Evolutionary conservation across 2,113 vertebrate species (phyloP).

Genomic region (Cisticola juncidis): DNA sequence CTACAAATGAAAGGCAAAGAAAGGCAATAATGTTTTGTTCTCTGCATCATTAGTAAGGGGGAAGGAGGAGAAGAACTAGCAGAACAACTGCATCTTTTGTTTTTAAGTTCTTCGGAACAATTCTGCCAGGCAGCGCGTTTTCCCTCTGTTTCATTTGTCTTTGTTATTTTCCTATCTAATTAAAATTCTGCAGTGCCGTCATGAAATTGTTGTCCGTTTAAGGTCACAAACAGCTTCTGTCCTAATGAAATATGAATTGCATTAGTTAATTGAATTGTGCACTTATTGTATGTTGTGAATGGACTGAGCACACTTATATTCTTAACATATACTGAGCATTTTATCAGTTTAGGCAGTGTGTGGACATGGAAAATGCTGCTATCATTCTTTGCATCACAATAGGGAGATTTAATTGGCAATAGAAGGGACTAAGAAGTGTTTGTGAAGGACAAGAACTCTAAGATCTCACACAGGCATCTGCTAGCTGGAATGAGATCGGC

Average conservation of each 20-base stretch:
- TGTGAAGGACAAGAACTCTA: neutral
- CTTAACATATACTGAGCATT: neutral
- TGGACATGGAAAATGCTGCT: neutral
- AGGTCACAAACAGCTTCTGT: constrained; percentile 71
- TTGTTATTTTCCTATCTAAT: constrained; percentile 65
- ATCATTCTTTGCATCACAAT: constrained; percentile 6
- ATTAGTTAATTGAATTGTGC: constrained; percentile 65
- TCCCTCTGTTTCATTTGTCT: constrained; percentile 55
- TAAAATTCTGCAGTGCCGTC: constrained; percentile 56
- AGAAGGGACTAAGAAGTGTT: neutral
- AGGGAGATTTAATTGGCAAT: neutral
- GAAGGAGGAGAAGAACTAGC: constrained; percentile 32
- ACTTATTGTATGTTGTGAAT: constrained; percentile 26
- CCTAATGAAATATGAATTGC: constrained; percentile 66
- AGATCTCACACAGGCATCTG: constrained; percentile 2
- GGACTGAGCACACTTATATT: constrained; percentile 26
- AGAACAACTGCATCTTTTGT: constrained; percentile 66
- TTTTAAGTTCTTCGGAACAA: constrained; percentile 50
- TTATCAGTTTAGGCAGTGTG: neutral
- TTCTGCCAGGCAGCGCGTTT: constrained; percentile 56
- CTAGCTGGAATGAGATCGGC: neutral
- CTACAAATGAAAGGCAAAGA: neutral
- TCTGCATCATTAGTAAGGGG: constrained; percentile 4
- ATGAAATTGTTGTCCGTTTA: constrained; percentile 61
- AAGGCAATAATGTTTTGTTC: constrained; percentile 32